Conservation (phyloP, 2,113 vertebrate species). For the Anoplopoma fimbria region DNA sequence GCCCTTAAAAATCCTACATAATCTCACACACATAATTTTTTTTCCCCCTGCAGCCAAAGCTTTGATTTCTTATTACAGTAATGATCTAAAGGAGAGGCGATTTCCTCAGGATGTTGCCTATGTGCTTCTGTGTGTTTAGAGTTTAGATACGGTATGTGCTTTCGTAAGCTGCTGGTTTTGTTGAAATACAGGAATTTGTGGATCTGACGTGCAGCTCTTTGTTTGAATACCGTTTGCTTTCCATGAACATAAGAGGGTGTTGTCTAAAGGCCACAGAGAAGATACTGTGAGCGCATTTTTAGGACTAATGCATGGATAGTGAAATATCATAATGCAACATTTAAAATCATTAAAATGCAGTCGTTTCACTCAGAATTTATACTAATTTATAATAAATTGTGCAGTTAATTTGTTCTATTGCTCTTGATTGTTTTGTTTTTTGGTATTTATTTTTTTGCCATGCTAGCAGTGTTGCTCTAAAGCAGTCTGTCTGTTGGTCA, state of each 20-base stretch:
- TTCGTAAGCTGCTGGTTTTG: constrained; percentile 22
- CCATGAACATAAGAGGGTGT: constrained; percentile 3
- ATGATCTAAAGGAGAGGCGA: constrained; percentile 53
- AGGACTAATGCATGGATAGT: not conserved
- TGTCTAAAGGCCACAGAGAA: not conserved
- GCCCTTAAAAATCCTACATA: not conserved
- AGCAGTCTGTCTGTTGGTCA: too few species aligned
- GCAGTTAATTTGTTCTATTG: not conserved
- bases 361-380: not conserved
- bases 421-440: not conserved
- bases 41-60: constrained; percentile 23
- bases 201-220: not conserved
- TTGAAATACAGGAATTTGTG: constrained; percentile 28
- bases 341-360: not conserved
- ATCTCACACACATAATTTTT: not conserved
- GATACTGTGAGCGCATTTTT: too few species aligned
- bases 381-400: not conserved
- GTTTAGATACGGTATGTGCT: constrained; percentile 15
- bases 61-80: constrained; percentile 58
- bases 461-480: too few species aligned
- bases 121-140: constrained; percentile 43
- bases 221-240: constrained; percentile 14
- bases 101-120: constrained; percentile 72
- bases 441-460: not conserved
- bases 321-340: not conserved